Evolutionary conservation across 2,797 vertebrate genomes (phyloP).

Genomic region (Notolabrus celidotus): DNA sequence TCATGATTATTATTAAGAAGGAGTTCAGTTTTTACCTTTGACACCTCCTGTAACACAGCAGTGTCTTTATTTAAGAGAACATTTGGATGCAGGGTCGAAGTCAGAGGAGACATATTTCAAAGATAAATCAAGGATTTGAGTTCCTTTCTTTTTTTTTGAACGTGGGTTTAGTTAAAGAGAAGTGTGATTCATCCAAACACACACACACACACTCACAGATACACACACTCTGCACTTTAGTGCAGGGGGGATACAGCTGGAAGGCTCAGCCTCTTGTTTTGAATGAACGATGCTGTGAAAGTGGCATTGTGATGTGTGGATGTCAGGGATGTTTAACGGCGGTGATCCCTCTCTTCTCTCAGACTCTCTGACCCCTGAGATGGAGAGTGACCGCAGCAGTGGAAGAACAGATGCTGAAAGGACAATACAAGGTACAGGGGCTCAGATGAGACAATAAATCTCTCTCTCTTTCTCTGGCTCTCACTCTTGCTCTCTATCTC

Average conservation of each 20-base stretch:
- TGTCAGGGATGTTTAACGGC: slow-evolving; percentile 88
- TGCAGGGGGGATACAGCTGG: slow-evolving; percentile 14
- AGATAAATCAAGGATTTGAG: slow-evolving; percentile 16
- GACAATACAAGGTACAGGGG: slow-evolving; percentile 99
- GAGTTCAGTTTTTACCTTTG: neutral
- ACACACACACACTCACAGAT: too few relatives aligned
- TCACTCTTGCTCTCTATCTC: slow-evolving; percentile 65
- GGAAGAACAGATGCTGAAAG: slow-evolving; percentile 99
- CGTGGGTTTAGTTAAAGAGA: slow-evolving; percentile 19
- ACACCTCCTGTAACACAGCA: neutral
- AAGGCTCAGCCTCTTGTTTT: slow-evolving; percentile 66
- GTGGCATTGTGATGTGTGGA: slow-evolving; percentile 69
- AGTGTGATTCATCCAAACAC: neutral
- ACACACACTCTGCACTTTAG: too few relatives aligned
- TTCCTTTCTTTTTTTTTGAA: neutral
- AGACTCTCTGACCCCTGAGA: slow-evolving; percentile 99
- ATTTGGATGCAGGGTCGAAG: neutral
- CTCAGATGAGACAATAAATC: slow-evolving; percentile 99
- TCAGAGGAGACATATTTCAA: slow-evolving; percentile 16
- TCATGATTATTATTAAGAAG: slow-evolving; percentile 1
- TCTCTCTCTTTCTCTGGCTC: slow-evolving; percentile 86
- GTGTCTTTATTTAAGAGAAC: neutral
- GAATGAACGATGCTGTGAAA: slow-evolving; percentile 70
- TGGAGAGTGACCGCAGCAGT: slow-evolving; percentile 99
- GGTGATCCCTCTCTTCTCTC: slow-evolving; percentile 92